phyloP scores from a whole-genome alignment of 1,140 invertebrate genomes.

The Trichoplusia ni region DNA sequence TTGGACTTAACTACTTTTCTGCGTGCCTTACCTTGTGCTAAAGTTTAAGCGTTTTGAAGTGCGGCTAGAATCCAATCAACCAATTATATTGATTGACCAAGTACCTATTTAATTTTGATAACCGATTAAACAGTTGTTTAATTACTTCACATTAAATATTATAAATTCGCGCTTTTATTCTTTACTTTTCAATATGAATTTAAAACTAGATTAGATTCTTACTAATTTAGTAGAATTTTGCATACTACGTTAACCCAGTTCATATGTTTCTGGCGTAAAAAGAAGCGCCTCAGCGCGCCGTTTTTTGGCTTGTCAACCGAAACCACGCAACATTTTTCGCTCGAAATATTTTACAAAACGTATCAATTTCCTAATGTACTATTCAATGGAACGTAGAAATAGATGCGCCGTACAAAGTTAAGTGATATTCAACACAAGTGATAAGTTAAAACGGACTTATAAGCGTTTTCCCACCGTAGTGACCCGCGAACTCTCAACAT shows the following conservation, averaged over 20 bases:
- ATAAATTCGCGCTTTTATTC: too few species aligned
- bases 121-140: too few species aligned
- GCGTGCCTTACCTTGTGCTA: too few species aligned
- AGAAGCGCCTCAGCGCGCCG: constrained; percentile 78
- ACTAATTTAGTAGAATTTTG: constrained; percentile 40
- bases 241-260: constrained; percentile 50
- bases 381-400: constrained; percentile 53
- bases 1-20: too few species aligned
- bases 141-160: too few species aligned
- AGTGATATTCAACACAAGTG: constrained; percentile 58
- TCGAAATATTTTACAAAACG: constrained; percentile 66
- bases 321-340: constrained; percentile 79
- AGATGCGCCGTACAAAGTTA: constrained; percentile 62
- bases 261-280: constrained; percentile 79
- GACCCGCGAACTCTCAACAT: constrained; percentile 83
- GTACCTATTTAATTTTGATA: too few species aligned
- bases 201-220: too few species aligned
- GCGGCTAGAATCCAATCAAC: too few species aligned
- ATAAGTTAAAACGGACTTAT: constrained; percentile 49
- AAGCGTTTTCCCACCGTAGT: constrained; percentile 66
- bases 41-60: too few species aligned
- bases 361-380: constrained; percentile 64
- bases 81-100: too few species aligned
- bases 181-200: too few species aligned
- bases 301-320: constrained; percentile 82